Evolutionary conservation across 2,888 invertebrate genomes (phyloP).

Genomic region (Microplitis deprimator): DNA sequence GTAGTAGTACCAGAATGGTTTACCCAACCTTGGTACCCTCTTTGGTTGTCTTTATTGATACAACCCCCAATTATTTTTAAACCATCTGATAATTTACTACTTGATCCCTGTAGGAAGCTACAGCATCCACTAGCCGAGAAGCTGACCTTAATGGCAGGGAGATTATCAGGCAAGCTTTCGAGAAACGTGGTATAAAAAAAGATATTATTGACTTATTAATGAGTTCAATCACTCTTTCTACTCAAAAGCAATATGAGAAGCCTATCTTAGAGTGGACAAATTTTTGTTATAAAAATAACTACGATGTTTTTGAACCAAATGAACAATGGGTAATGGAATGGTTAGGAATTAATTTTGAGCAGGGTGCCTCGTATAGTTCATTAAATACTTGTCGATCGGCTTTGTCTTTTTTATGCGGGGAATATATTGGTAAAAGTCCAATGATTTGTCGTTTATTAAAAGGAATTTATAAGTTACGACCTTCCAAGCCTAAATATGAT

Average conservation of each 20-base stretch:
- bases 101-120: neutral
- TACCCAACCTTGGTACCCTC: conserved; percentile 43
- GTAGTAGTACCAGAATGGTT: conserved; percentile 37
- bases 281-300: too few relatives aligned
- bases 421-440: conserved; percentile 4
- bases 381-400: conserved; percentile 46
- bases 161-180: conserved; percentile 23
- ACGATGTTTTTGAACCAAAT: neutral
- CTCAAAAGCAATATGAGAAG: too few relatives aligned
- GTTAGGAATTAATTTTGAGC: neutral
- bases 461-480: conserved; percentile 41
- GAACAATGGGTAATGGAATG: neutral
- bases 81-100: neutral
- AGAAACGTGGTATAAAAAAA: neutral
- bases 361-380: conserved; percentile 44
- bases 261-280: too few relatives aligned
- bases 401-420: conserved; percentile 41
- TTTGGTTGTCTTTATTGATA: conserved; percentile 12
- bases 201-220: too few relatives aligned
- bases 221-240: too few relatives aligned
- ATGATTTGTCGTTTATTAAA: conserved; percentile 47
- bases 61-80: neutral
- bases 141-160: conserved; percentile 1
- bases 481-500: conserved; percentile 46
- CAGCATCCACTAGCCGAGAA: neutral